Base-by-base conservation (phyloP, 1,140 invertebrate species). In the Pseudomyrmex dendroicus region DNA sequence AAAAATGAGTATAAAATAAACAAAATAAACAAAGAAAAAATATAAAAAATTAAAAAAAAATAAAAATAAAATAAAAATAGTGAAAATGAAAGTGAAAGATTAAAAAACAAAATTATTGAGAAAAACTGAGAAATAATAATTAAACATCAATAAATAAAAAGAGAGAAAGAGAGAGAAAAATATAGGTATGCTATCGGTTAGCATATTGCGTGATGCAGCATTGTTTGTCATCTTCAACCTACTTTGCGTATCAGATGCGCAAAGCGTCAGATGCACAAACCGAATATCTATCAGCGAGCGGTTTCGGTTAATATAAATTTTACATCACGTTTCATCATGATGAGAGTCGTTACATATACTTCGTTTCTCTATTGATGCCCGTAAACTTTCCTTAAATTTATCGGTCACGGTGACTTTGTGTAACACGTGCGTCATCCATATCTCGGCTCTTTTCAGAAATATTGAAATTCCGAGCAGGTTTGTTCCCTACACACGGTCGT, bases 381-480 rank as follows among this genome's bases (percentile, higher is more conserved):
- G 66, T 59, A 80, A 84, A 84, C 72, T 86, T 68, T 50, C 20
- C 54, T 22, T 15, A 64, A 63, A 22, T 70, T 70, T 7, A 12
- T 44, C 66, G 25, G 10, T n/a, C 20, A 5, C 20, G n/a, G 46
- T 52, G 15, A 52, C n/a, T 35, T 7, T 35, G 35, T 35, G 35
- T 35, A 35, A 20, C n/a, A 2, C 17, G 56, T 10, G 17, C 3
- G 3, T 35, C 35, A 46, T 35, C n/a, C 15, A 59, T 82, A 64
- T 56, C 25, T 56, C 5, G 20, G 22, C 9, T 56, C 46, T 67
- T 35, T 44, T 44, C 7, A n/a, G n/a, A 82, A 57, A 62, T 77
- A 84, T 84, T 84, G 83, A 84, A 78, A 84, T 84, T 84, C 83
- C 66, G n/a, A 22, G 9, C 59, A 56, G 64, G 74, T 56, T 35